A percentile compares a stretch with the other conserved stretches of the same genome.
Conservation (phyloP, 2,888 invertebrate genomes). For the Lacanobia oleracea region DNA sequence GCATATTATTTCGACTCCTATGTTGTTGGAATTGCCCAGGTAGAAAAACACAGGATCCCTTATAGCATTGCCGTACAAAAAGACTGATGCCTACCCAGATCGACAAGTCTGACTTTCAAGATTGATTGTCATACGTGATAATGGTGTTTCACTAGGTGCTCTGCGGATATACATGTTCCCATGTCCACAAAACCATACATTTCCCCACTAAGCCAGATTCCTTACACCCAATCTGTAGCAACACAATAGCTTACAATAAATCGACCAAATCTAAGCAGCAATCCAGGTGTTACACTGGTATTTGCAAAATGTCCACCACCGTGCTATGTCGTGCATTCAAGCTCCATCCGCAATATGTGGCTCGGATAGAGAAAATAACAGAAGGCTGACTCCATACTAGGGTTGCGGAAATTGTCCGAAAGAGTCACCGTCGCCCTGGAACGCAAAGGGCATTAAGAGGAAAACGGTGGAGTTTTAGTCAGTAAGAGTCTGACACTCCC, state of each 20-base stretch:
- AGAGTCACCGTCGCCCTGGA: no score
- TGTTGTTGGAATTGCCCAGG: not conserved
- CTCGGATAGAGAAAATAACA: not conserved
- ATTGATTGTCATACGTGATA: no score
- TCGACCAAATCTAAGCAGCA: constrained; percentile 67
- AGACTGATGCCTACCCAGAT: not conserved
- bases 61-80: not conserved
- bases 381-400: constrained; percentile 1
- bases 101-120: not conserved
- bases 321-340: constrained; percentile 66
- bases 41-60: not conserved
- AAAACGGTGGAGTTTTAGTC: no score
- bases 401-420: no score
- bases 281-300: constrained; percentile 70
- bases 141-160: not conserved
- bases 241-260: constrained; percentile 65
- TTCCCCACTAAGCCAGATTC: constrained; percentile 50
- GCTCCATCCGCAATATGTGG: constrained; percentile 76
- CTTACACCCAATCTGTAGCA: constrained; percentile 49
- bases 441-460: no score
- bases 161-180: not conserved
- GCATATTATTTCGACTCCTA: not conserved
- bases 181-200: constrained; percentile 17
- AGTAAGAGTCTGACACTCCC: no score
- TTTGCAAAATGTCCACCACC: constrained; percentile 73